Evolutionary conservation across 2,888 invertebrate genomes (phyloP).

Genomic region (Magallana nippona): DNA sequence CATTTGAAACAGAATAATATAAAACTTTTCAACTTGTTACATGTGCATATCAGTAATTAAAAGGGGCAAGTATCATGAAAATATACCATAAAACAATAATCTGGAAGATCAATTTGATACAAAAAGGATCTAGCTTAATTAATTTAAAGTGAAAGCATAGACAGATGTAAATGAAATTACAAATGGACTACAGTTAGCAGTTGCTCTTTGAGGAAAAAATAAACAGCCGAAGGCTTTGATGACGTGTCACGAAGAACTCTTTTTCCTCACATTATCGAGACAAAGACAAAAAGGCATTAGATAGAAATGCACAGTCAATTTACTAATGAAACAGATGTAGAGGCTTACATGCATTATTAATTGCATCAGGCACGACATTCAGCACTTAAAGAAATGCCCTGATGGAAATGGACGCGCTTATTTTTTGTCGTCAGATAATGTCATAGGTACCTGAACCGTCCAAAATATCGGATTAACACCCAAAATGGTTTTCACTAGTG

Average conservation of each 20-base stretch:
- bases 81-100: no score
- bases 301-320: slow-evolving; percentile 24
- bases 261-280: neutral
- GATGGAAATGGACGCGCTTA: neutral
- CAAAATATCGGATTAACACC: neutral
- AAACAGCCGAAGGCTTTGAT: neutral
- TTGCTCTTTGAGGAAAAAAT: neutral
- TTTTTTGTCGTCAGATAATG: slow-evolving; percentile 5
- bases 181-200: slow-evolving; percentile 4
- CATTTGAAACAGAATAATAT: no score
- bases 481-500: neutral
- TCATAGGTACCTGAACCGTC: neutral
- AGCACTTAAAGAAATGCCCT: slow-evolving; percentile 15
- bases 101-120: no score
- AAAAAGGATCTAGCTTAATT: no score
- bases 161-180: neutral
- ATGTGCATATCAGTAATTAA: no score
- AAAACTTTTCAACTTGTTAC: no score
- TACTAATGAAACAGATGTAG: slow-evolving; percentile 27
- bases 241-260: neutral
- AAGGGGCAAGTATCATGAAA: no score
- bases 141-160: neutral
- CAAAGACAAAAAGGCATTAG: slow-evolving; percentile 7
- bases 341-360: slow-evolving; percentile 4
- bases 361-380: slow-evolving; percentile 2